Evolutionary conservation across 2,113 vertebrate species (phyloP).

Genomic region (Suncus etruscus): DNA sequence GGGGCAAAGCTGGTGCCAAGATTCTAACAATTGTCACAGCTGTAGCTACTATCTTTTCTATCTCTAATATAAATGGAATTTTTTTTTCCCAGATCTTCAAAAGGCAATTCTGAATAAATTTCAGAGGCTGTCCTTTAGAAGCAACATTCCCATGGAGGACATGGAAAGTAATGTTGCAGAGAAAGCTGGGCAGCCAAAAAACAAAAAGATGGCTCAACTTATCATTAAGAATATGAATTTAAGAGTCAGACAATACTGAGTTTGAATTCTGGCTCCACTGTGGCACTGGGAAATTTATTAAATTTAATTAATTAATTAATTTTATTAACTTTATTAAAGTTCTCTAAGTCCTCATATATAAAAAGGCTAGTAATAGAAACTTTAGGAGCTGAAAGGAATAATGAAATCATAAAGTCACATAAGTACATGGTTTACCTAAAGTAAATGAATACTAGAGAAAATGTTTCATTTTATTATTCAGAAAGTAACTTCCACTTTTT

Average conservation of each 20-base stretch:
- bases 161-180: not conserved
- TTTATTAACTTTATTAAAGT: slow-evolving; percentile 5
- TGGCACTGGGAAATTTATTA: not conserved
- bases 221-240: not conserved
- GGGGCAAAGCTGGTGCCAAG: too few relatives aligned
- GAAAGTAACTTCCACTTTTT: not conserved
- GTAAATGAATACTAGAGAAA: not conserved
- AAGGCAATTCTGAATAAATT: slow-evolving; percentile 22
- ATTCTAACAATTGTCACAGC: too few relatives aligned
- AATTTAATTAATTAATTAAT: too few relatives aligned
- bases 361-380: not conserved
- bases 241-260: not conserved
- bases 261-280: not conserved
- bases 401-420: not conserved
- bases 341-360: not conserved
- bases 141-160: slow-evolving; percentile 18
- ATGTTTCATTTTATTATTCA: not conserved
- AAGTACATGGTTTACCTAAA: not conserved
- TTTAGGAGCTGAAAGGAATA: not conserved
- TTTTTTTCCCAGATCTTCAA: not conserved
- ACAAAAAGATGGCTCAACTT: not conserved
- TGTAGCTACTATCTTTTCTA: not conserved
- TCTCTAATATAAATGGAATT: slow-evolving; percentile 2
- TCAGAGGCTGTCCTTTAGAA: slow-evolving; percentile 3
- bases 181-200: not conserved